Base-by-base conservation (phyloP, 1,140 invertebrate species). In the Scaptodrosophila lebanonensis region DNA sequence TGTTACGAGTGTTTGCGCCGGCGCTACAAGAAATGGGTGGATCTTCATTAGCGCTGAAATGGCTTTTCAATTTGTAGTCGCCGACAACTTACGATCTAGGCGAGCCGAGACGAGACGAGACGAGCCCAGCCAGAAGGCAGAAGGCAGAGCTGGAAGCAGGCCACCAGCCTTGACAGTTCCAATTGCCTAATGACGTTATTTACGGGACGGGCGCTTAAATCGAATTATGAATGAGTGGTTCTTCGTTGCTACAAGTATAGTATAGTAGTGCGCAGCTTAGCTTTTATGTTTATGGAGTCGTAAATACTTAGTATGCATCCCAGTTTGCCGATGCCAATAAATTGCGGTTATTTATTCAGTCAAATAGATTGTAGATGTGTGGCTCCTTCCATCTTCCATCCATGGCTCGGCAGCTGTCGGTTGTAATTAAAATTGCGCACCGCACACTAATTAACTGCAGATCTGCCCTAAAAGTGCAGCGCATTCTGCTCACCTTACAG, bases 381-480 rank as follows among this genome's bases (percentile, higher is more conserved):
- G 52, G 36, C 33, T 38, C 16, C 33, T 43, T 45, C 36, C 62
- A 39, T 29, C 33, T 29, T 9, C 15, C n/a, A n/a, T n/a, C n/a
- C n/a, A n/a, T n/a, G n/a, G n/a, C n/a, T 12, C 61, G 57, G 54
- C 64, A 68, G 70, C 62, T 79, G 73, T 73, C 75, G 68, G 65
- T 51, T 82, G 73, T 75, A 79, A 79, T 79, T 73, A 79, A 68
- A 66, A 43, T 47, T 54, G 60, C 35, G 64, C 50, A 65, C 51
- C 73, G 54, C 75, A 65, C 68, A 69, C 75, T 79, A 79, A 79
- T 79, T 79, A 79, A 79, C 73, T 82, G 61, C 73, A 68, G 58
- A 68, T 47, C 63, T 25, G 29, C 16, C 38, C 27, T 42, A 29
- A 16, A 30, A 18, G 13, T 27, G 30, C 45, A 35, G 17, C 3